Evolutionary conservation across 2,113 vertebrate species (phyloP), one percentile per base, ranked within the genome.

Genomic region (Cryptotis parvus): DNA sequence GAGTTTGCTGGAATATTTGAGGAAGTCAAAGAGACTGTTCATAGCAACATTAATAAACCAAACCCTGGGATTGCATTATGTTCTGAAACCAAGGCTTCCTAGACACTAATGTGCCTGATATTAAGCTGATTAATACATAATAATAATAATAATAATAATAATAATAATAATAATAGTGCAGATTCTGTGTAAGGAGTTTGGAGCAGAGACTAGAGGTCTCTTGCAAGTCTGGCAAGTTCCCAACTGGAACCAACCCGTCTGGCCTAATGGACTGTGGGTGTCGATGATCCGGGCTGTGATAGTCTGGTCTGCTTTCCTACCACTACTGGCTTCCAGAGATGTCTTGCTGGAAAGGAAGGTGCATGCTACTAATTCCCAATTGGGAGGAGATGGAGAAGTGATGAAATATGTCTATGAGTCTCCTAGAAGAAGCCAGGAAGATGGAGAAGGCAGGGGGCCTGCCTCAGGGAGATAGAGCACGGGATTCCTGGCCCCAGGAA

Each of bases 381-480:
- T 35, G 78, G 58, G 78, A 87, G 20, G 27, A 11, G 29, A 45
- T 52, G 52, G n/a, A 41, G 45, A 43, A 52, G n/a, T 18, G n/a
- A 68, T 4, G 63, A 61, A 27, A 24, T 37, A 15, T 0, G 6
- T 41, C 77, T 37, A 73, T 9, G 22, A 24, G 43, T 7, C 37
- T 39, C 65, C 41, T 58, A 29, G 6, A 66, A 37, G 10, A 43
- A 3, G 10, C 4, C 0, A 29, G 39, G 31, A 7, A 7, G 27
- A 10, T 0, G 63, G 31, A 31, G 61, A 24, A 18, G 11, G 43
- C 35, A 9, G 0, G 22, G 22, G 6, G 20, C 37, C 2, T 16
- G 29, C 6, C 35, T 58, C 22, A 0, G 33, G 61, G 35, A 45
- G 45, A 3, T 0, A 0, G 37, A 9, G 29, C 27, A 7, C 15